Evolutionary conservation across 2,113 vertebrate genomes (phyloP).

Genomic region (Podarcis cretensis): DNA sequence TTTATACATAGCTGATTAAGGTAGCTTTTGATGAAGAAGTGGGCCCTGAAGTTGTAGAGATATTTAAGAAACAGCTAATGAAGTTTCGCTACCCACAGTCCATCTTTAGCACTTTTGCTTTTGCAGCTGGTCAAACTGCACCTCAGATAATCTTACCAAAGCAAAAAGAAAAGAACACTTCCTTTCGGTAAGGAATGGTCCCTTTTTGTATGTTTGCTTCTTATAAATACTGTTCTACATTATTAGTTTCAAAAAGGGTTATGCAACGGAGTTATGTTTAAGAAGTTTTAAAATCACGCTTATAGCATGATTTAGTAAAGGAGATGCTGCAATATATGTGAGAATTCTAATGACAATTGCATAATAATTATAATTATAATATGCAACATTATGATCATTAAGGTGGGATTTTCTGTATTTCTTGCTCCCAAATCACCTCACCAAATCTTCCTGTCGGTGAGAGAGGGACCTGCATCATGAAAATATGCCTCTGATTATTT

Average conservation of each 20-base stretch:
- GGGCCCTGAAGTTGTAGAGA: conserved; percentile 93
- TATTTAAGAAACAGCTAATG: conserved; percentile 95
- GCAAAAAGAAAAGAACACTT: conserved; percentile 96
- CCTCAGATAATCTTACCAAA: conserved; percentile 94
- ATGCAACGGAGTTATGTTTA: conserved; percentile 9
- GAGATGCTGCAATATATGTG: neutral
- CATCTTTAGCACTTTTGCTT: conserved; percentile 94
- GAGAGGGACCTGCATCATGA: neutral
- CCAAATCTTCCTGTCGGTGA: neutral
- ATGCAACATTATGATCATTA: neutral
- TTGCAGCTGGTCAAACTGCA: conserved; percentile 90
- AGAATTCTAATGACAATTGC: neutral
- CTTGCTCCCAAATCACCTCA: neutral
- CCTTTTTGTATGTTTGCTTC: neutral
- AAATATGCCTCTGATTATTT: neutral
- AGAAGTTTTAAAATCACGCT: neutral
- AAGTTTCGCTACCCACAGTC: conserved; percentile 96
- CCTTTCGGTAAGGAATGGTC: conserved; percentile 85
- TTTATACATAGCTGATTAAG: conserved; percentile 88
- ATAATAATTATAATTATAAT: neutral
- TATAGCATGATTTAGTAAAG: neutral
- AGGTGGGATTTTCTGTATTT: neutral
- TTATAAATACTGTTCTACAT: conserved; percentile 3
- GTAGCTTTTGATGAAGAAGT: conserved; percentile 99
- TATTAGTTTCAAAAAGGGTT: neutral